phyloP scores from a whole-genome alignment of 2,888 invertebrate genomes.

The Sesia apiformis region DNA sequence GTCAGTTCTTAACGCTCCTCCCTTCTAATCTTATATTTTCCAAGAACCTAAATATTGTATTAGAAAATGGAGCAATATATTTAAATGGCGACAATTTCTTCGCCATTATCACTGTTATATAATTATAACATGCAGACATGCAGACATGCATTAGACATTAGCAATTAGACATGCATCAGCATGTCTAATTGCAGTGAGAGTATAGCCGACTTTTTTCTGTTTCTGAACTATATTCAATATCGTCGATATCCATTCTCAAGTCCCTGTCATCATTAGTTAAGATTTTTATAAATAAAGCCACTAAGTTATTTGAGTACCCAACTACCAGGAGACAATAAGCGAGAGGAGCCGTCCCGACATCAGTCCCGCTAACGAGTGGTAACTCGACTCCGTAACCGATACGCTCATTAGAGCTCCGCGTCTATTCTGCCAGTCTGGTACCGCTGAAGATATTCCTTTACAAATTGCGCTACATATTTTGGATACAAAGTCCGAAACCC shows the following conservation, averaged over 20 bases:
- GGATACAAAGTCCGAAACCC: not conserved
- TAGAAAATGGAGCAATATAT: no score
- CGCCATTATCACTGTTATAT: no score
- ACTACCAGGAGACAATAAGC: conserved; percentile 43
- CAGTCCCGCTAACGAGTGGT: conserved; percentile 48
- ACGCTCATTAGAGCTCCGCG: conserved; percentile 53
- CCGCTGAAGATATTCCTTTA: conserved; percentile 27
- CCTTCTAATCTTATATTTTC: not conserved
- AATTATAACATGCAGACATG: no score
- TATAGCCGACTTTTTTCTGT: no score
- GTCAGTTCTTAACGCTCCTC: not conserved
- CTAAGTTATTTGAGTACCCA: conserved; percentile 13
- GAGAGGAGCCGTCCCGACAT: conserved; percentile 25
- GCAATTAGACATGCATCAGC: no score
- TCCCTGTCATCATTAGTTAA: no score
- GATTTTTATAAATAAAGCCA: not conserved
- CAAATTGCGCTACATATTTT: conserved; percentile 7
- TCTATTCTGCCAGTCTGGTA: conserved; percentile 32
- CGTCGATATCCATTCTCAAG: no score
- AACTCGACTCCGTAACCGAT: conserved; percentile 58
- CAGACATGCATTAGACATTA: no score
- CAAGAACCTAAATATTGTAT: no score
- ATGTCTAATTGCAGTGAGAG: no score
- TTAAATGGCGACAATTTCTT: no score
- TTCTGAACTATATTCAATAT: no score